A percentile compares a stretch with the other conserved stretches of the same genome.
These are phyloP conservation scores for Andrena cerasifolii DNA, from an alignment of 1,140 invertebrate species.

Conservation along the genomic window DNA sequence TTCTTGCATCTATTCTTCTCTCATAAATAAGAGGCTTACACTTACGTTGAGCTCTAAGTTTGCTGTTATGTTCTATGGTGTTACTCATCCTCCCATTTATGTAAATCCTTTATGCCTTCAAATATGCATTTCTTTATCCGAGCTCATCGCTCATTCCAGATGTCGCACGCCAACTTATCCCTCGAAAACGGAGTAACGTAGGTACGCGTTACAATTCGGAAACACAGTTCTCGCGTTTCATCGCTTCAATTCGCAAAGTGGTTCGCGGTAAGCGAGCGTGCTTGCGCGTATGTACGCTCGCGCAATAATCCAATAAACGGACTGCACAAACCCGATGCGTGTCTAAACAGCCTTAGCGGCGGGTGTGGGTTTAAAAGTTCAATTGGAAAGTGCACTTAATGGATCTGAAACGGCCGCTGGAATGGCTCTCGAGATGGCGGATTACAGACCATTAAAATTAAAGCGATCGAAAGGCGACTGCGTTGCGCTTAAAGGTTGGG, in stretches of 20 bases:
- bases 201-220: neutral
- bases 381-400: conserved; percentile 64
- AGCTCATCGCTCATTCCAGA: no score
- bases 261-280: conserved; percentile 12
- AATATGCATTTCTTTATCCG: no score
- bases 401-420: conserved; percentile 39
- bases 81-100: no score
- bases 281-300: neutral
- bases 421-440: conserved; percentile 44
- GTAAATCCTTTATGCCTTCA: no score
- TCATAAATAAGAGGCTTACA: no score
- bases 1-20: no score
- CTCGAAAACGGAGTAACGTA: no score
- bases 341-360: conserved; percentile 32
- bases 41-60: no score
- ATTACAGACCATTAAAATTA: conserved; percentile 59
- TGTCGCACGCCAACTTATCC: no score
- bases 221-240: neutral
- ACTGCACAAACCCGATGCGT: conserved; percentile 35
- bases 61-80: no score
- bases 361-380: conserved; percentile 55
- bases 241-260: conserved; percentile 27
- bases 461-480: conserved; percentile 56
- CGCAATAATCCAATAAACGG: conserved; percentile 41
- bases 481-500: conserved; percentile 43